Evolutionary conservation across 1,140 invertebrate genomes (phyloP), one percentile per base, ranked within the genome.

Genomic region (Cherax quadricarinatus): DNA sequence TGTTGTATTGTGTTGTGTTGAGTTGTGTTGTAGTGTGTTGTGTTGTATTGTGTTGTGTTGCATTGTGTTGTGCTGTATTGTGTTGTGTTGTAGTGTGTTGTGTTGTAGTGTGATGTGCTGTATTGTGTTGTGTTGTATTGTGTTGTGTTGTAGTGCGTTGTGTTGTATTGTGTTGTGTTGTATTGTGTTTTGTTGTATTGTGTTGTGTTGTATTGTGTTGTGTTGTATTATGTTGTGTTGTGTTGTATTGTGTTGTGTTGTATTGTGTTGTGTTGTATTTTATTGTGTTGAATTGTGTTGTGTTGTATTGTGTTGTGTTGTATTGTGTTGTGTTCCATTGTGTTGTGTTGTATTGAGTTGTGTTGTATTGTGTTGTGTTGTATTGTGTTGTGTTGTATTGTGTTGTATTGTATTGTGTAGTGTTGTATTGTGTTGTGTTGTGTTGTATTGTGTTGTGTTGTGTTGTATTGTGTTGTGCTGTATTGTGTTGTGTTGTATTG

Each of bases 401-500:
- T 70, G 66, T 21, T 21, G n/a, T n/a, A n/a, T 70, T 70, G 66
- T 70, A 21, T 70, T 70, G 66, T 70, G 66, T 70, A 14, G 66
- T 70, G 66, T 14, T 70, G 66, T 14, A 21, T 14, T 70, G 66
- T 70, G 66, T 14, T 70, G 66, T 70, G 66, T 21, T 70, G 66
- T 70, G 66, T 70, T 70, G 66, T 70, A 21, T 70, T 70, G 66
- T 70, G 66, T 70, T 70, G 66, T 70, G 66, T 14, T 70, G 66
- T 14, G 66, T 14, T 70, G 66, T 70, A 21, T 14, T 70, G 66
- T 70, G 66, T 21, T 21, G n/a, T n/a, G n/a, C n/a, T n/a, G n/a
- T n/a, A n/a, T n/a, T n/a, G n/a, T n/a, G n/a, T 70, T 70, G 66
- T 70, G 66, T 70, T 70, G 66, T 70, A 21, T 70, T 70, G 66